These are phyloP conservation scores for Pedetes capensis DNA, from an alignment of 2,113 vertebrate genomes.

Conservation along the genomic window DNA sequence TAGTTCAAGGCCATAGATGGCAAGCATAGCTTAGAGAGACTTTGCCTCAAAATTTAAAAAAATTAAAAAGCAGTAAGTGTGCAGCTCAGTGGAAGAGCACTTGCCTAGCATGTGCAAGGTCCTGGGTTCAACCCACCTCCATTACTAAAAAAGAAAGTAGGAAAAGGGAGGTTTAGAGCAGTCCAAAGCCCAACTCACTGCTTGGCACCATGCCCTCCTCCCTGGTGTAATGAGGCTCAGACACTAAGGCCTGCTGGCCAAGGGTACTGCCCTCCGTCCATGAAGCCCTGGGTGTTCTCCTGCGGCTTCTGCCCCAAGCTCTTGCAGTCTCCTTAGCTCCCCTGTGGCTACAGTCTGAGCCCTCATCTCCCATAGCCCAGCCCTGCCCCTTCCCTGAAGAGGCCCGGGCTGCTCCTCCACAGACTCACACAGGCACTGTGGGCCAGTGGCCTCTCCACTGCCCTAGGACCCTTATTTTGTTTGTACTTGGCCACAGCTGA, in stretches of 20 bases:
- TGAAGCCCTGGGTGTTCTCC: neutral
- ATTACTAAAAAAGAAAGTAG: too few relatives aligned
- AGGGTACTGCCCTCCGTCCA: neutral
- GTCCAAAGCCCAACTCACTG: neutral
- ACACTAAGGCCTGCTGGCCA: neutral
- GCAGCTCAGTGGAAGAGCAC: too few relatives aligned
- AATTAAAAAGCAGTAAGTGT: too few relatives aligned
- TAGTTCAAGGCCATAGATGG: too few relatives aligned
- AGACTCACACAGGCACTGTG: neutral
- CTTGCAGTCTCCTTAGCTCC: neutral
- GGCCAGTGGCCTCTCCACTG: too few relatives aligned
- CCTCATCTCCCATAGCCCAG: too few relatives aligned
- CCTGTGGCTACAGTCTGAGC: neutral
- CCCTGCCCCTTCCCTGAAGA: neutral
- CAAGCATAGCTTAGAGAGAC: too few relatives aligned
- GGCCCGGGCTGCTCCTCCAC: neutral
- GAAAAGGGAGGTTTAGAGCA: neutral
- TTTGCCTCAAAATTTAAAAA: too few relatives aligned
- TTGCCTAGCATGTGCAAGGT: too few relatives aligned
- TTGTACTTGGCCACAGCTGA: neutral
- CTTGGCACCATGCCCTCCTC: accelerated
- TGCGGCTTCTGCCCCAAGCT: neutral
- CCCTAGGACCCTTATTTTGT: neutral
- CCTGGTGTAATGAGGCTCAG: neutral
- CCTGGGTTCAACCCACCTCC: too few relatives aligned